These are phyloP conservation scores for Callorhinus ursinus DNA, from an alignment of 2,113 vertebrate species.

Conservation along the genomic window DNA sequence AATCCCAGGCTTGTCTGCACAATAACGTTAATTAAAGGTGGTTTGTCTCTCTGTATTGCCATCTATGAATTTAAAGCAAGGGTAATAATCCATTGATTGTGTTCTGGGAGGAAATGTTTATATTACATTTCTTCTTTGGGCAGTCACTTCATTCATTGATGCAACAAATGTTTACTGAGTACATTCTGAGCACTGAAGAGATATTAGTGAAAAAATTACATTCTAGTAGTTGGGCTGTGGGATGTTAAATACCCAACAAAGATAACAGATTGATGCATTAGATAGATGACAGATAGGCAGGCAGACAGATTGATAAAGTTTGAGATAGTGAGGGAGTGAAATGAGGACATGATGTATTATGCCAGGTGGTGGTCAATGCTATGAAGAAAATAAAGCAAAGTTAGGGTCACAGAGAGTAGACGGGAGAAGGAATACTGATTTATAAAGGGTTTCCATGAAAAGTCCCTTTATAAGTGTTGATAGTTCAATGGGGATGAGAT, in stretches of 20 bases:
- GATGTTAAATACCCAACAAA: not conserved
- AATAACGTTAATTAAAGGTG: not conserved
- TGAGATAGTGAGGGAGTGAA: not conserved
- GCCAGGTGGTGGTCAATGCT: not conserved
- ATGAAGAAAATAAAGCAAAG: not conserved
- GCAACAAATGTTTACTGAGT: not conserved
- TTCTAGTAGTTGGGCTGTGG: not conserved
- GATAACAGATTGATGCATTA: not conserved
- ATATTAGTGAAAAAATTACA: not conserved
- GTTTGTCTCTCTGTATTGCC: not conserved
- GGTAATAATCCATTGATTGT: not conserved
- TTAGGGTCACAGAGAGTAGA: not conserved
- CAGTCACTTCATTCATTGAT: not conserved
- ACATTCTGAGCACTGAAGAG: not conserved
- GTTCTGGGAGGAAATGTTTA: not conserved
- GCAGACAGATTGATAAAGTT: not conserved
- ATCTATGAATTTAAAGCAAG: conserved; percentile 11
- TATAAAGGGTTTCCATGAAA: not conserved
- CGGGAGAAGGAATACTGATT: not conserved
- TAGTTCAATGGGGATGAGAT: not conserved
- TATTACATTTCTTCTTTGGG: not conserved
- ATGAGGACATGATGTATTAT: not conserved
- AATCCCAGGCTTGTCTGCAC: not conserved
- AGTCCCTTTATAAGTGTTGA: not conserved
- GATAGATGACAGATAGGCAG: not conserved